phyloP scores from a whole-genome alignment of 1,140 invertebrate genomes.

The Drosophila tsacasi region DNA sequence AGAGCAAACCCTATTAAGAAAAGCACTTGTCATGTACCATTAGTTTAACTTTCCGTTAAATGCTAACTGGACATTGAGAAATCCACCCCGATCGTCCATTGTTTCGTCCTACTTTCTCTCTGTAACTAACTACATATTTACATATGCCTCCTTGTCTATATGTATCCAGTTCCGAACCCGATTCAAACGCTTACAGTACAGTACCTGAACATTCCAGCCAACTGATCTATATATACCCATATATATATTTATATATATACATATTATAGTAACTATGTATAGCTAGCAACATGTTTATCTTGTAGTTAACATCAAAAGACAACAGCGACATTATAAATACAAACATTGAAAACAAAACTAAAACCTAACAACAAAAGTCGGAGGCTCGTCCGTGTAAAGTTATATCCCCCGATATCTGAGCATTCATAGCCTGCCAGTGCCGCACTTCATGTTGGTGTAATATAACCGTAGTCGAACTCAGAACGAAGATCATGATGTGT shows the following conservation, averaged over 20 bases:
- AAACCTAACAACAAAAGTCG: not conserved
- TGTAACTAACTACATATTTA: conserved; percentile 27
- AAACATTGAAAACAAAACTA: conserved; percentile 34
- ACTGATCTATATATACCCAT: conserved; percentile 45
- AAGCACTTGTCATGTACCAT: not conserved
- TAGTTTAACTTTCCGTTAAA: not conserved
- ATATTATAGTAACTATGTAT: conserved; percentile 70
- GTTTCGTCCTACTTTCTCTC: conserved; percentile 35
- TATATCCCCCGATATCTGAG: conserved; percentile 28
- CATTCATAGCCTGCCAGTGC: conserved; percentile 24
- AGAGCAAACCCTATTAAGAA: not conserved
- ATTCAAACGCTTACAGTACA: conserved; percentile 75
- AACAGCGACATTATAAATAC: conserved; percentile 48
- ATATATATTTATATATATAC: conserved; percentile 63
- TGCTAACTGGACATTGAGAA: conserved; percentile 1
- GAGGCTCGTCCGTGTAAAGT: conserved; percentile 54
- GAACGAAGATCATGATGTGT: conserved; percentile 18
- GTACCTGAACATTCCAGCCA: conserved; percentile 59
- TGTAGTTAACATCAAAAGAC: conserved; percentile 62
- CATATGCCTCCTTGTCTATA: conserved; percentile 41
- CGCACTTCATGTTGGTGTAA: conserved; percentile 47
- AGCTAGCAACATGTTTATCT: conserved; percentile 83
- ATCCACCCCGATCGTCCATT: conserved; percentile 19
- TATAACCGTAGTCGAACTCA: conserved; percentile 9
- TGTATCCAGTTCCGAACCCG: conserved; percentile 25